A percentile compares a stretch with the other conserved stretches of the same genome.
Evolutionary conservation across 2,888 invertebrate genomes (phyloP).

Genomic region (Drosophila helvetica): DNA sequence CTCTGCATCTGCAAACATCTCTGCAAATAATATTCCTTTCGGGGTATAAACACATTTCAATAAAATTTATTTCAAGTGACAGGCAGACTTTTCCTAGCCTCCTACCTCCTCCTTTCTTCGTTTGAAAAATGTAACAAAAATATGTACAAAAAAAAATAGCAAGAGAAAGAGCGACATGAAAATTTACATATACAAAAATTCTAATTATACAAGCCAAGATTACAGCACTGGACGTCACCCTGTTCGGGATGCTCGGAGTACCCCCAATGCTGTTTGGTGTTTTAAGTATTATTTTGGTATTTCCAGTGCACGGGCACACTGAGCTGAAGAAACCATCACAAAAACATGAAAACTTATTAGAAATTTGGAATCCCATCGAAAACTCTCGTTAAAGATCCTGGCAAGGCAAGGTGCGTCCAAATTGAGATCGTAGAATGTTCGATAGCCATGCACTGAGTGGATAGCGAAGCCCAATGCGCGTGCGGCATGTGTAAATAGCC

Average conservation of each 20-base stretch:
- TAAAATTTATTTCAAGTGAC: no score
- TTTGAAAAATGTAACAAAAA: no score
- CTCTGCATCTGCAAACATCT: no score
- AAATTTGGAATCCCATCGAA: constrained; percentile 23
- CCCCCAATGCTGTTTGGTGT: constrained; percentile 9
- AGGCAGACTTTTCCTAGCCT: no score
- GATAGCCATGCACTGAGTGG: constrained; percentile 15
- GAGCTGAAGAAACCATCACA: constrained; percentile 59
- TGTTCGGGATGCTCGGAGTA: neutral
- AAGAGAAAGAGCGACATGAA: no score
- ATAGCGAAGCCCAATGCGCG: constrained; percentile 22
- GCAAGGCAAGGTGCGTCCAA: constrained; percentile 9
- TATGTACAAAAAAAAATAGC: no score
- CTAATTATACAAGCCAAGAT: no score
- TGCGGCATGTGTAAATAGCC: constrained; percentile 51
- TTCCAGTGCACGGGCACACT: constrained; percentile 48
- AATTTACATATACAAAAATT: no score
- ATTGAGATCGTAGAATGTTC: constrained; percentile 27
- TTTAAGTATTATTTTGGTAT: neutral
- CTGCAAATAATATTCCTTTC: no score
- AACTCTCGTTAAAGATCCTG: constrained; percentile 2
- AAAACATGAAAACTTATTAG: constrained; percentile 59
- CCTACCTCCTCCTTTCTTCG: no score
- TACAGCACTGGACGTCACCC: neutral
- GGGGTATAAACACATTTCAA: no score